Evolutionary conservation across 2,888 invertebrate genomes (phyloP), one percentile per base, ranked within the genome.

Genomic region (Nematopogon swammerdamellus): DNA sequence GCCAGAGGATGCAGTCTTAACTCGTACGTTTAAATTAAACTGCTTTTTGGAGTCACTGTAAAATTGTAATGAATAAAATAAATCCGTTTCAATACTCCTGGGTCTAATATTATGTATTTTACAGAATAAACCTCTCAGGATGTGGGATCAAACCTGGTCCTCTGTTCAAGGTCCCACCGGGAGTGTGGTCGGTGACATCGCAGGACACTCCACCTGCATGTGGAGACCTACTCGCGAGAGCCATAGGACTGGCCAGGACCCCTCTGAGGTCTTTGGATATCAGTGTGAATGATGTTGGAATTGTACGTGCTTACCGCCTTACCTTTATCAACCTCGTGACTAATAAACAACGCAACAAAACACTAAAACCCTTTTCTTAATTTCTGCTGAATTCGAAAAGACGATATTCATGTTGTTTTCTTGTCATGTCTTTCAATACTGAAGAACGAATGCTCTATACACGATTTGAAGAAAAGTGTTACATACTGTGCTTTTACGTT

Each of bases 231-330:
- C 55, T 80, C 50, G 80, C 80, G 16, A 63, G 80, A 54, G 80
- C 80, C 4, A 76, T 80, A 52, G 80, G 80, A 18, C 61, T 79
- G 52, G 73, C 74, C 1, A 79, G 76, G 60, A 77, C 80, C 18
- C 80, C 80, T 3, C 59, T 80, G 48, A 62, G 80, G 48, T 69
- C 68, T 14, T 61, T 80, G 52, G 80, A 80, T 52, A 61, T 80
- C 52, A 80, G 80, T 58, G 79, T 80, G 4, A 80, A 80, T 59
- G 60, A 80, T 52, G 73, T 80, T 56, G 80, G 80, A 49, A 70
- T 72, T 17, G 80, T 79, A 61, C 56, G 70, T 66, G n/a, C n/a
- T n/a, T n/a, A n/a, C n/a, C n/a, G n/a, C n/a, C n/a, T n/a, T n/a
- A n/a, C n/a, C n/a, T n/a, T n/a, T n/a, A n/a, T n/a, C n/a, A n/a